phyloP scores from a whole-genome alignment of 2,797 vertebrate genomes.

The Clamator glandarius region DNA sequence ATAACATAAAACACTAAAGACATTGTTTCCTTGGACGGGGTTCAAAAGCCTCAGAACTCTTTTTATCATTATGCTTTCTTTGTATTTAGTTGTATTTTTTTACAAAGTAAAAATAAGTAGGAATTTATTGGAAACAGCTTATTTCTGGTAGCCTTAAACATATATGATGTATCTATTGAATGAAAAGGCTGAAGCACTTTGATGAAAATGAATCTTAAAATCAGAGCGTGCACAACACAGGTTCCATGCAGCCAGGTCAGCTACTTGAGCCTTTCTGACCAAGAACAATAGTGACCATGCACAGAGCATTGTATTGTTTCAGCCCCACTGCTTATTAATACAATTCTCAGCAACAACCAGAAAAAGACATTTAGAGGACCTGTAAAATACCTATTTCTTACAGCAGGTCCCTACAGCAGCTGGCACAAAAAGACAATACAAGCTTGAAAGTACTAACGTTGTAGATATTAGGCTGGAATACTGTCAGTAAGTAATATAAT shows the following conservation, averaged over 20 bases:
- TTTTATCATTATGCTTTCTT: not conserved
- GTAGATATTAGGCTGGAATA: not conserved
- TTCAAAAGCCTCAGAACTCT: not conserved
- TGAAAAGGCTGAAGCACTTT: not conserved
- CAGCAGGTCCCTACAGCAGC: not conserved
- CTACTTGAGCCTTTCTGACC: not conserved
- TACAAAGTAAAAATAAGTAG: not conserved
- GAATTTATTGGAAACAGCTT: not conserved
- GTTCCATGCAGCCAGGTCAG: not conserved
- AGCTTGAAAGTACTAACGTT: not conserved
- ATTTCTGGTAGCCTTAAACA: not conserved
- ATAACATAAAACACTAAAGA: not conserved
- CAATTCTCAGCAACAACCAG: not conserved
- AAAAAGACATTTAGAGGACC: not conserved
- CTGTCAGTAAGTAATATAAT: not conserved
- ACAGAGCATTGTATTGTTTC: not conserved
- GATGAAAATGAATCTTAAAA: not conserved
- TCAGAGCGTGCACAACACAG: not conserved
- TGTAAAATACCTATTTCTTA: not conserved
- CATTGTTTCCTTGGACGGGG: not conserved
- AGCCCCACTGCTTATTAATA: not conserved
- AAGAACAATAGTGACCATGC: slow-evolving; percentile 7
- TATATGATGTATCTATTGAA: not conserved
- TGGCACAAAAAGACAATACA: not conserved
- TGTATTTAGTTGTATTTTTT: not conserved